Evolutionary conservation across 2,113 vertebrate genomes (phyloP).

Genomic region (Pollachius pollachius): DNA sequence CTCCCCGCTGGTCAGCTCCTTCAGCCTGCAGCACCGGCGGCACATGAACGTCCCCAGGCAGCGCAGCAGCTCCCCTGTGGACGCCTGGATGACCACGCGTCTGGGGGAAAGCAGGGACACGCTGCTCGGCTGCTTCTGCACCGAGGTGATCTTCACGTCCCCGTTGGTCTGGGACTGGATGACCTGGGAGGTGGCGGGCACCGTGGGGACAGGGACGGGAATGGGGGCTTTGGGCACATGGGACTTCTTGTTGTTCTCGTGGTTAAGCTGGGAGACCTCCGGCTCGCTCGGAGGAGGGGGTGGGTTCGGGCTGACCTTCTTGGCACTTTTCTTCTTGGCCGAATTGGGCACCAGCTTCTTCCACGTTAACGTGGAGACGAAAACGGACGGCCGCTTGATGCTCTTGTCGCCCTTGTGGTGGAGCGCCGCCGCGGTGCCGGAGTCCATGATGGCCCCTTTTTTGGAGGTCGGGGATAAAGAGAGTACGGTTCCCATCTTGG

Average conservation of each 20-base stretch:
- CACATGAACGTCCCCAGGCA: constrained; percentile 94
- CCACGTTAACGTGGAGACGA: constrained; percentile 87
- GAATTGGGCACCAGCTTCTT: constrained; percentile 85
- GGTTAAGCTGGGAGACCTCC: constrained; percentile 71
- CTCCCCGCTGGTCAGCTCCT: constrained; percentile 86
- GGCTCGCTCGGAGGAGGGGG: constrained; percentile 37
- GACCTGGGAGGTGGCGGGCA: constrained; percentile 60
- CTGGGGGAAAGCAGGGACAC: constrained; percentile 78
- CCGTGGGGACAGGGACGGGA: constrained; percentile 77
- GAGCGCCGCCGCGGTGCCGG: constrained; percentile 34
- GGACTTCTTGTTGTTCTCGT: constrained; percentile 64
- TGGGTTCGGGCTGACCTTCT: constrained; percentile 88
- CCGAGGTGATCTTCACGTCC: constrained; percentile 57
- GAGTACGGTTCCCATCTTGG: constrained; percentile 88
- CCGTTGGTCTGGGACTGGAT: constrained; percentile 15
- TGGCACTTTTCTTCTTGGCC: constrained; percentile 87
- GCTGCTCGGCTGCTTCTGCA: constrained; percentile 71
- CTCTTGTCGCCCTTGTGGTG: constrained; percentile 77
- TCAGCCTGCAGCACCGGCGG: constrained; percentile 89
- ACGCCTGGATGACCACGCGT: constrained; percentile 90
- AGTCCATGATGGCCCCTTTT: constrained; percentile 73
- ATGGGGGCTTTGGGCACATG: constrained; percentile 73
- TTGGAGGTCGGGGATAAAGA: constrained; percentile 82
- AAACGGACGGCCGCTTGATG: constrained; percentile 84
- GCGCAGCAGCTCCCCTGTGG: constrained; percentile 92